Conservation (phyloP, 1,140 invertebrate species). For the Drosophila truncata region DNA sequence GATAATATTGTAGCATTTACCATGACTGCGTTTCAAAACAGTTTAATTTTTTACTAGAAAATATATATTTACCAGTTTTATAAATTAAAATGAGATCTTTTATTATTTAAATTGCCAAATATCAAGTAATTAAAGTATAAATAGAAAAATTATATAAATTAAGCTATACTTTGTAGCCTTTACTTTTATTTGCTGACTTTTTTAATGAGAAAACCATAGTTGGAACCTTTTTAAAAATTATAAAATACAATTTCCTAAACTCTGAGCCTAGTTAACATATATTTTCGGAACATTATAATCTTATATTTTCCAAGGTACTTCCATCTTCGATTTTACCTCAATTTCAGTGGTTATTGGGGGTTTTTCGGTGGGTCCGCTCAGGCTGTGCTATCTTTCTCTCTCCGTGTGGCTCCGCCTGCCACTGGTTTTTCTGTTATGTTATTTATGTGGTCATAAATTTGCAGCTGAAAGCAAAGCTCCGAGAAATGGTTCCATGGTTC, state of each 20-base stretch:
- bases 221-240: too few species aligned
- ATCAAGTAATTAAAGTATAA: too few species aligned
- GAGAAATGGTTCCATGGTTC: conserved; percentile 37
- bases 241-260: too few species aligned
- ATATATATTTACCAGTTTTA: too few species aligned
- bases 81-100: too few species aligned
- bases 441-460: conserved; percentile 81
- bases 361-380: conserved; percentile 26
- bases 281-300: too few species aligned
- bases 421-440: conserved; percentile 78
- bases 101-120: too few species aligned
- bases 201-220: too few species aligned
- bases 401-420: conserved; percentile 45
- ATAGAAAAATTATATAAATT: too few species aligned
- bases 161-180: too few species aligned
- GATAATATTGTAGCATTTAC: neutral
- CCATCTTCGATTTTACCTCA: conserved; percentile 12
- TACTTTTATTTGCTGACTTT: too few species aligned
- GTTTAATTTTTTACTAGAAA: neutral
- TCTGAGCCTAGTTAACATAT: too few species aligned
- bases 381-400: conserved; percentile 32
- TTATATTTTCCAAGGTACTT: conserved; percentile 33
- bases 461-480: conserved; percentile 79
- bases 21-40: neutral
- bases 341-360: neutral